Percentiles rank a stretch among this genome's conserved stretches.
Evolutionary conservation across 2,888 invertebrate genomes (phyloP).

Genomic region (Oscheius sp.): DNA sequence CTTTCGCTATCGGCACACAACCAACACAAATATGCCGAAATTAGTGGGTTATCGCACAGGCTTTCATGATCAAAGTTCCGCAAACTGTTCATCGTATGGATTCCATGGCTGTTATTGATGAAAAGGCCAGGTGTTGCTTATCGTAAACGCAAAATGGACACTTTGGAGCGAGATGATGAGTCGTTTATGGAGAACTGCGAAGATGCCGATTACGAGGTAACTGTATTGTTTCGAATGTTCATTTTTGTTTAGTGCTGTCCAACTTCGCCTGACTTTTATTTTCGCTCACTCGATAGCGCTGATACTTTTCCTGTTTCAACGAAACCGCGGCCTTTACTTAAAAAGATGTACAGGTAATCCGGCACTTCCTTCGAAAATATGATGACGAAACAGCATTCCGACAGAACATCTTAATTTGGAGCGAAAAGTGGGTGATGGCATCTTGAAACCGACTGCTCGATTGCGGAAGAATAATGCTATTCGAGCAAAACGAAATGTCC

Average conservation of each 20-base stretch:
- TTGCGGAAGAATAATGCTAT: conserved; percentile 45
- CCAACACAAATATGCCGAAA: conserved; percentile 60
- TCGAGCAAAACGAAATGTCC: conserved; percentile 40
- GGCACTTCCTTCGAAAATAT: not conserved
- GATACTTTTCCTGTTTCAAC: conserved; percentile 45
- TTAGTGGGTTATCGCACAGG: conserved; percentile 18
- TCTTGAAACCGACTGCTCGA: conserved; percentile 49
- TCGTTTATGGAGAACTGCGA: conserved; percentile 51
- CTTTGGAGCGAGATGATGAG: conserved; percentile 44
- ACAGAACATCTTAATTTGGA: conserved; percentile 56
- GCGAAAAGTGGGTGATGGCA: conserved; percentile 66
- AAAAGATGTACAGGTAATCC: conserved; percentile 53
- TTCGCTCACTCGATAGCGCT: conserved; percentile 48
- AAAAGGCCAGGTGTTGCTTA: conserved; percentile 58
- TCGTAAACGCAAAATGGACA: conserved; percentile 41
- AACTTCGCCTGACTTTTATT: conserved; percentile 34
- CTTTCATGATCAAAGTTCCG: conserved; percentile 45
- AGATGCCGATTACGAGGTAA: conserved; percentile 39
- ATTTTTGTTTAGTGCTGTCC: conserved; percentile 43
- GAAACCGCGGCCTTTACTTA: conserved; percentile 51
- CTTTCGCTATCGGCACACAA: conserved; percentile 63
- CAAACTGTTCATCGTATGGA: conserved; percentile 63
- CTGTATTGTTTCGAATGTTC: not conserved
- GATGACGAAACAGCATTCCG: conserved; percentile 47
- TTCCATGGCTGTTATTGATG: conserved; percentile 67